Conservation (phyloP, 2,888 invertebrate genomes). For the Ryuthela nishihirai region DNA sequence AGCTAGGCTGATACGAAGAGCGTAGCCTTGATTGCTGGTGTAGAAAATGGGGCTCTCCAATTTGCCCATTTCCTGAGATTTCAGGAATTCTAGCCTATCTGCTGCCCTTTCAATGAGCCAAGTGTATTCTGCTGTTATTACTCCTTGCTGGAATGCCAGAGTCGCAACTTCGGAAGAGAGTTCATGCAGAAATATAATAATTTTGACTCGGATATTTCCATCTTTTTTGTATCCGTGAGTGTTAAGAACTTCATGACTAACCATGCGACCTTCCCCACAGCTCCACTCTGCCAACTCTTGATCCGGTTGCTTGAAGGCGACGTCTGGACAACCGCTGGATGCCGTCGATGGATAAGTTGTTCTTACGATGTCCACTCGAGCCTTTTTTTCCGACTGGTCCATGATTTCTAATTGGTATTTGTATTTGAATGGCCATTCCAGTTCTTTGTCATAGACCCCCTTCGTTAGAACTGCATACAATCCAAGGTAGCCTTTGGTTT, state of each 20-base stretch:
- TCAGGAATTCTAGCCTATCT: background rate
- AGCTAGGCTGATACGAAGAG: constrained; percentile 18
- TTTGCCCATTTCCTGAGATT: constrained; percentile 12
- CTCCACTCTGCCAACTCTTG: constrained; percentile 37
- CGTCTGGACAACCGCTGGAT: constrained; percentile 26
- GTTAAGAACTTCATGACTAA: constrained; percentile 19
- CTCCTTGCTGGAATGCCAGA: constrained; percentile 5
- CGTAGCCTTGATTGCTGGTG: constrained; percentile 30
- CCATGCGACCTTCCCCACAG: constrained; percentile 36
- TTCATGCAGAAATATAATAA: constrained; percentile 27
- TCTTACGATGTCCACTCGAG: constrained; percentile 1
- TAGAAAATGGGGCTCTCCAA: constrained; percentile 31
- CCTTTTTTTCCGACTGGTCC: background rate
- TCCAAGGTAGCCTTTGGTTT: constrained; percentile 13
- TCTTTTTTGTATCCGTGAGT: background rate
- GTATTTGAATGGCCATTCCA: constrained; percentile 27
- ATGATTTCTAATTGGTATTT: constrained; percentile 15
- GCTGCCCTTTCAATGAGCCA: constrained; percentile 14
- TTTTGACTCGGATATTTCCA: constrained; percentile 4
- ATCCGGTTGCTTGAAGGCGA: constrained; percentile 28
- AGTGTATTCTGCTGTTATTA: constrained; percentile 18
- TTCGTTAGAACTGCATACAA: constrained; percentile 25
- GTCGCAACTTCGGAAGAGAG: constrained; percentile 6
- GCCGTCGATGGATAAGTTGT: constrained; percentile 22
- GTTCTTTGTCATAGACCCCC: constrained; percentile 24